Base-by-base conservation (phyloP, 2,113 vertebrate species). In the Vombatus ursinus region DNA sequence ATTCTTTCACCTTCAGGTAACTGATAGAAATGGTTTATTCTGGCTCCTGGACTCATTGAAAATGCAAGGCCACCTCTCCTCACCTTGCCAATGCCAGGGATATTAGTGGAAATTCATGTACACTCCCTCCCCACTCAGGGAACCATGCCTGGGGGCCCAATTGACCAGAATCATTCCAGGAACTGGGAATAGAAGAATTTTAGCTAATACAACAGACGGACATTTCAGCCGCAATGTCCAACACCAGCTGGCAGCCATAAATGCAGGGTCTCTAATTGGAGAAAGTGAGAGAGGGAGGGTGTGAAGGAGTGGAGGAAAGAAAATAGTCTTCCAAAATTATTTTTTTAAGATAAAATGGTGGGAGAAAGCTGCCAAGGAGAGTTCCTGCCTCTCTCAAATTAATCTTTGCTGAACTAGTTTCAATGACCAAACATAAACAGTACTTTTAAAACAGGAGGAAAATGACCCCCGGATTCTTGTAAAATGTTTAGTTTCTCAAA, bases 81-180 rank as follows among this genome's bases (percentile, higher is more conserved):
- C 98, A 99, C 99, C 99, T 99, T 99, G 95, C 99, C 98, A 97
- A 98, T 98, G 98, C 99, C 97, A 98, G 99, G 99, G 98, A 99
- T 99, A 98, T 99, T 99, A 98, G 99, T 98, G 53, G 99, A 99
- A 97, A 84, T 84, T 44, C 19, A 23, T 23, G 7, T 23, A 44
- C n/a, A 84, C 68, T 22, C 68, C n/a, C n/a, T 84, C n/a, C 5
- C n/a, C 19, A 84, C 68, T 84, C 98, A 98, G 97, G 99, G 99
- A 93, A 99, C 98, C 3, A 96, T 98, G 97, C 99, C 99, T 52
- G 98, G 98, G 95, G 31, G 99, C 99, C 98, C 99, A 99, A 98
- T 99, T 99, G 97, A 98, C 99, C 10, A 98, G 99, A 98, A 98
- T 98, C 97, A 99, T 99, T 96, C 99, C 98, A 90, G 99, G 97